Conservation (phyloP, 2,888 invertebrate species). For the Callinectes sapidus region DNA sequence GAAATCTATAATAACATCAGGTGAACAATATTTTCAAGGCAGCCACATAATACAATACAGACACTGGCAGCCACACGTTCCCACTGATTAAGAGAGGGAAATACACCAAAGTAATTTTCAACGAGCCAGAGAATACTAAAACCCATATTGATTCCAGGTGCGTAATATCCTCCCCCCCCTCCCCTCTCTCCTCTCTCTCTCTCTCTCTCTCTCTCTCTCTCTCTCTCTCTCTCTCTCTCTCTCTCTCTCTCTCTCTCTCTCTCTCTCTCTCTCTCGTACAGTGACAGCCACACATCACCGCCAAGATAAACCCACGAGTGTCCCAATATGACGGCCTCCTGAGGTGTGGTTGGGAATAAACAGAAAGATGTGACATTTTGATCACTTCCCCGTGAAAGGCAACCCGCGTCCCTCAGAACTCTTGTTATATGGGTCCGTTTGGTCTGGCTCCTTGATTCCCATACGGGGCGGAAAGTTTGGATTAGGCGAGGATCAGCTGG, state of each 20-base stretch:
- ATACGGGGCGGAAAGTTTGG: background rate
- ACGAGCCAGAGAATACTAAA: too few relatives aligned
- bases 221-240: background rate
- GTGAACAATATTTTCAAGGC: too few relatives aligned
- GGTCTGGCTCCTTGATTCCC: background rate
- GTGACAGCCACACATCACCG: background rate
- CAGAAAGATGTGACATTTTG: background rate
- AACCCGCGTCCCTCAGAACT: background rate
- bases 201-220: background rate
- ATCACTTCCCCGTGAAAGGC: background rate
- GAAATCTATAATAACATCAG: too few relatives aligned
- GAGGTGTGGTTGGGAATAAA: background rate
- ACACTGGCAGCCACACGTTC: too few relatives aligned
- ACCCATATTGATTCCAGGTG: too few relatives aligned
- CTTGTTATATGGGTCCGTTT: background rate
- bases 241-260: background rate
- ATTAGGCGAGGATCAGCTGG: conserved; percentile 27
- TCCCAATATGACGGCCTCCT: background rate
- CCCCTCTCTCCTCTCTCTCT: background rate
- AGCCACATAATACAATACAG: too few relatives aligned
- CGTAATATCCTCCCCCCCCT: too few relatives aligned
- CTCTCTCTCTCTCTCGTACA: background rate
- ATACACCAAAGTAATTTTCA: too few relatives aligned
- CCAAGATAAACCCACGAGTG: background rate
- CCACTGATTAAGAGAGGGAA: too few relatives aligned